Evolutionary conservation across 2,113 vertebrate species (phyloP).

Genomic region (Platysteira castanea): DNA sequence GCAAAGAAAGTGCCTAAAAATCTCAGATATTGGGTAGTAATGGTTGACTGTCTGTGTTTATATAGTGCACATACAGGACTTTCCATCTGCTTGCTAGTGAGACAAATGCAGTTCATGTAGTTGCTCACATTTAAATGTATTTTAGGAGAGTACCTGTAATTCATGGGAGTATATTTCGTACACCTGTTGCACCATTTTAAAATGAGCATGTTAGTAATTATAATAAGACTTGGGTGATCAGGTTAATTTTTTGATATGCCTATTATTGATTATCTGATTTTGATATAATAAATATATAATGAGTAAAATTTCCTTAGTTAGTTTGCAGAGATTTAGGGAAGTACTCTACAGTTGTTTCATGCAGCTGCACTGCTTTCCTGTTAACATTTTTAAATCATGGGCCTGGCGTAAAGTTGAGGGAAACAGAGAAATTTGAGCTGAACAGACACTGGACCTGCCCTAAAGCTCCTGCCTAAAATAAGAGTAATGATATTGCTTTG

Average conservation of each 20-base stretch:
- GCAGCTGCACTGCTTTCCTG: neutral
- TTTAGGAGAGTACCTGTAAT: neutral
- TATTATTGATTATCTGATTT: neutral
- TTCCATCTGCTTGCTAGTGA: neutral
- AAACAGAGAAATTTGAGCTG: neutral
- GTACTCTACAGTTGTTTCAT: neutral
- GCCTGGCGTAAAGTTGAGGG: neutral
- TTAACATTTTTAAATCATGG: neutral
- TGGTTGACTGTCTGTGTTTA: neutral
- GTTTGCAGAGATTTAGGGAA: neutral
- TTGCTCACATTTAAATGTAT: neutral
- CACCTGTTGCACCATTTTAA: neutral
- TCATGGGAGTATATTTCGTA: neutral
- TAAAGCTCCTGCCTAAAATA: neutral
- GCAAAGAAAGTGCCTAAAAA: neutral
- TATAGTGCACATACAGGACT: neutral
- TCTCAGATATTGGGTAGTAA: neutral
- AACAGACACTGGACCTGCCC: neutral
- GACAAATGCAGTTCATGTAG: neutral
- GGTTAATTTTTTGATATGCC: neutral
- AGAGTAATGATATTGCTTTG: neutral
- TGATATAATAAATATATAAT: neutral
- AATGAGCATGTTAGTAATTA: neutral
- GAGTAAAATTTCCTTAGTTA: neutral
- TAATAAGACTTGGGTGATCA: neutral